phyloP scores from a whole-genome alignment of 2,113 vertebrate genomes.

The Notothenia coriiceps region DNA sequence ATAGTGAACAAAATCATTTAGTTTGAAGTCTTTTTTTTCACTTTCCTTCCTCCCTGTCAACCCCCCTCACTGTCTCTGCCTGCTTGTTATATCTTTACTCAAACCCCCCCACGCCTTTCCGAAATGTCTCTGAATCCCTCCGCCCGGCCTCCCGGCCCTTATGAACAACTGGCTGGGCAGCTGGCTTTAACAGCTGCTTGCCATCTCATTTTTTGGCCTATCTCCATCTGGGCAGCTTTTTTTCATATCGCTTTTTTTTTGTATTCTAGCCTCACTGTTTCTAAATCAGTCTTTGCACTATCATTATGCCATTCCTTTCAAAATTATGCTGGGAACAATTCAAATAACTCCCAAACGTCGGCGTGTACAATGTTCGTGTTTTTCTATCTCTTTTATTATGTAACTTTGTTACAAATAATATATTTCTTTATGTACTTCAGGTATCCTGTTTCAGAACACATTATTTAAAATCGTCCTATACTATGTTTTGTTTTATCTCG shows the following conservation, averaged over 20 bases:
- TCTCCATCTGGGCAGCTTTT: constrained; percentile 47
- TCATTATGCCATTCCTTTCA: constrained; percentile 19
- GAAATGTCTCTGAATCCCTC: constrained; percentile 75
- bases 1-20: neutral
- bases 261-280: constrained; percentile 22
- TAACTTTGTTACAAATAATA: no score
- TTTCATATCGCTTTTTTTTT: constrained; percentile 11
- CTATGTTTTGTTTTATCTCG: no score
- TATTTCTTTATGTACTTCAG: no score
- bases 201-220: constrained; percentile 48
- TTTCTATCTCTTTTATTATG: no score
- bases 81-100: constrained; percentile 53
- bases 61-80: constrained; percentile 39
- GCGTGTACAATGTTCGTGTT: no score
- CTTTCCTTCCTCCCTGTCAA: constrained; percentile 65
- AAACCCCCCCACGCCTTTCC: neutral
- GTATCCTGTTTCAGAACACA: no score
- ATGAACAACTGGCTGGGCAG: constrained; percentile 67
- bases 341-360: no score
- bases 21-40: constrained; percentile 32
- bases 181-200: constrained; percentile 69
- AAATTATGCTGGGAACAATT: neutral
- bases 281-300: constrained; percentile 42
- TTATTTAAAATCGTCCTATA: no score
- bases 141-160: constrained; percentile 46